A percentile compares a stretch with the other conserved stretches of the same genome.
phyloP scores from a whole-genome alignment of 2,113 vertebrate genomes.

The Crotophaga sulcirostris region DNA sequence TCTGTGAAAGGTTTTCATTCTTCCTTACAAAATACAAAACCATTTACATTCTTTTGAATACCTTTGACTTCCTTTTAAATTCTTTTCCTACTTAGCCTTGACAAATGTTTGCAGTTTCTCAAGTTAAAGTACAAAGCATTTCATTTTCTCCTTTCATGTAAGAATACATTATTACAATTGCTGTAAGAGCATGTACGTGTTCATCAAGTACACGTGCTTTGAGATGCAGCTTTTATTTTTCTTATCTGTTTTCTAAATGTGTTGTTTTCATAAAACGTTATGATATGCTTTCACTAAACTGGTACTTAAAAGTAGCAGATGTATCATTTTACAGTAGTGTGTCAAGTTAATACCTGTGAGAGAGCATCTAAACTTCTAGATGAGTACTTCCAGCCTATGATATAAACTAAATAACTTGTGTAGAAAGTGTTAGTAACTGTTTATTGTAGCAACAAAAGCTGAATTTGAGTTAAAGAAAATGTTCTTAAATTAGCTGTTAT shows the following conservation, averaged over 20 bases:
- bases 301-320: not conserved
- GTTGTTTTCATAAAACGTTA: not conserved
- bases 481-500: not conserved
- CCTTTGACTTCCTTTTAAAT: conserved; percentile 61
- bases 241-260: not conserved
- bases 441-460: not conserved
- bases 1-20: conserved; percentile 73
- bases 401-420: not conserved
- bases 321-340: not conserved
- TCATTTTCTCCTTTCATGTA: conserved; percentile 24
- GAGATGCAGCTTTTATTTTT: conserved; percentile 9
- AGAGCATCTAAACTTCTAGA: not conserved
- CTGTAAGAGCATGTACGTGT: not conserved
- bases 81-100: conserved; percentile 58
- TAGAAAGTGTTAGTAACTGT: not conserved
- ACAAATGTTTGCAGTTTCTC: conserved; percentile 44
- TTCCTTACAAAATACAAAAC: conserved; percentile 67
- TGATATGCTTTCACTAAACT: not conserved
- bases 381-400: not conserved
- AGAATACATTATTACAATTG: conserved; percentile 24
- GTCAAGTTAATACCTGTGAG: not conserved
- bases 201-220: not conserved
- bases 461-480: not conserved
- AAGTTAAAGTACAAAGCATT: conserved; percentile 41
- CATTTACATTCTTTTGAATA: conserved; percentile 77